Percentiles rank a stretch among this genome's conserved stretches.
Conservation (phyloP, 2,113 vertebrate species). For the Rhinogobius similis region DNA sequence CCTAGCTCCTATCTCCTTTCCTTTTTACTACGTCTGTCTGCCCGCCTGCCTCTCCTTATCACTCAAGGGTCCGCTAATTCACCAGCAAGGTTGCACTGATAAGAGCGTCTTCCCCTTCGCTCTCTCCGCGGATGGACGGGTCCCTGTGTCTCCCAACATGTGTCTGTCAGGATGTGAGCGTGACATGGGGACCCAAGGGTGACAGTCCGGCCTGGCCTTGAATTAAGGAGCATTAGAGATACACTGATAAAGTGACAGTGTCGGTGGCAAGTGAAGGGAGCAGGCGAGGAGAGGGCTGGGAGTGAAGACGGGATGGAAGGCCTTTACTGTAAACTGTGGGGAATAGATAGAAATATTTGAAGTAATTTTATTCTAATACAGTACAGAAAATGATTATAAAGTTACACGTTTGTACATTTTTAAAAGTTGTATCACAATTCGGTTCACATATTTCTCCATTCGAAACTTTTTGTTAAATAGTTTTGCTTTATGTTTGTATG, state of each 20-base stretch:
- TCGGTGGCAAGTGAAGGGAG: conserved; percentile 31
- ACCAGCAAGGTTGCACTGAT: conserved; percentile 85
- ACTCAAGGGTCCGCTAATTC: conserved; percentile 88
- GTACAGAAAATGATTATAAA: too few species aligned
- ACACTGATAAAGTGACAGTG: conserved; percentile 78
- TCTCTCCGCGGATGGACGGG: conserved; percentile 73
- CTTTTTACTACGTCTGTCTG: conserved; percentile 70
- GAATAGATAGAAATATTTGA: background rate
- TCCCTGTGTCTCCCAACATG: conserved; percentile 79
- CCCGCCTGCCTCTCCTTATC: conserved; percentile 83
- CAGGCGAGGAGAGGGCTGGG: background rate
- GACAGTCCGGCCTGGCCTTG: conserved; percentile 72
- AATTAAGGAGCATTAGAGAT: conserved; percentile 81
- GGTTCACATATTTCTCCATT: too few species aligned
- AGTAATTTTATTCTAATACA: background rate
- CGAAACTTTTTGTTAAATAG: too few species aligned
- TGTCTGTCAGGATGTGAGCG: conserved; percentile 74
- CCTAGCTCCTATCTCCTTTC: conserved; percentile 61
- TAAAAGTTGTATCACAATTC: too few species aligned
- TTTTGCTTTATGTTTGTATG: too few species aligned
- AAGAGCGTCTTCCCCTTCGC: conserved; percentile 63
- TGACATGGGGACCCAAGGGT: conserved; percentile 71
- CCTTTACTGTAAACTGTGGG: conserved; percentile 1
- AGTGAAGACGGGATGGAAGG: conserved; percentile 1
- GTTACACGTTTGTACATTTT: too few species aligned